Evolutionary conservation across 2,888 invertebrate genomes (phyloP).

Genomic region (Aphrophora alni): DNA sequence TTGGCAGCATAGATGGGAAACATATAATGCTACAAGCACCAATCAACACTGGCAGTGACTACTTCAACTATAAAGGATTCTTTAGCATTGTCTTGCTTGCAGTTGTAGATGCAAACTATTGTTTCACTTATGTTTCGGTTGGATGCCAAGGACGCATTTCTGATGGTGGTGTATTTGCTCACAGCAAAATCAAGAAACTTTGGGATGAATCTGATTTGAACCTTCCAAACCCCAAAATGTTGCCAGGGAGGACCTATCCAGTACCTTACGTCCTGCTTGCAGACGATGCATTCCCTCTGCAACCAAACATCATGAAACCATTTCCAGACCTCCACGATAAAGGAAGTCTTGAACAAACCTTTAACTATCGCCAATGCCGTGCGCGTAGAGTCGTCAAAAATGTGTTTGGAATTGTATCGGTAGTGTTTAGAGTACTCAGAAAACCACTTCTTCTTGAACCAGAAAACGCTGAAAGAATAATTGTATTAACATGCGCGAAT

Average conservation of each 20-base stretch:
- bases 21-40: constrained; percentile 15
- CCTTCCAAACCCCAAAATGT: constrained; percentile 44
- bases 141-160: constrained; percentile 54
- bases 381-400: constrained; percentile 51
- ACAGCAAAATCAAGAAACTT: constrained; percentile 19
- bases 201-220: constrained; percentile 31
- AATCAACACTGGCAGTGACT: too few relatives aligned
- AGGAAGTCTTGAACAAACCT: constrained; percentile 48
- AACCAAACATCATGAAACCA: constrained; percentile 47
- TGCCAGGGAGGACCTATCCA: constrained; percentile 40
- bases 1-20: not conserved
- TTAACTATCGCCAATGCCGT: constrained; percentile 52
- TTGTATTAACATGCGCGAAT: not conserved
- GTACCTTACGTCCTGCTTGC: constrained; percentile 51
- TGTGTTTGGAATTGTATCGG: constrained; percentile 43
- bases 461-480: constrained; percentile 3
- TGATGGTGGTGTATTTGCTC: too few relatives aligned
- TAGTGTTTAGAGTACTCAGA: constrained; percentile 36
- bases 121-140: constrained; percentile 54
- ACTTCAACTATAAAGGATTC: not conserved
- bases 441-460: too few relatives aligned
- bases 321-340: constrained; percentile 45
- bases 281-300: constrained; percentile 47
- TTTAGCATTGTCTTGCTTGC: constrained; percentile 50
- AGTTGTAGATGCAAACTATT: too few relatives aligned